These are phyloP conservation scores for Scomberomorus guttatus DNA, from an alignment of 2,797 vertebrate species.

Conservation along the genomic window DNA sequence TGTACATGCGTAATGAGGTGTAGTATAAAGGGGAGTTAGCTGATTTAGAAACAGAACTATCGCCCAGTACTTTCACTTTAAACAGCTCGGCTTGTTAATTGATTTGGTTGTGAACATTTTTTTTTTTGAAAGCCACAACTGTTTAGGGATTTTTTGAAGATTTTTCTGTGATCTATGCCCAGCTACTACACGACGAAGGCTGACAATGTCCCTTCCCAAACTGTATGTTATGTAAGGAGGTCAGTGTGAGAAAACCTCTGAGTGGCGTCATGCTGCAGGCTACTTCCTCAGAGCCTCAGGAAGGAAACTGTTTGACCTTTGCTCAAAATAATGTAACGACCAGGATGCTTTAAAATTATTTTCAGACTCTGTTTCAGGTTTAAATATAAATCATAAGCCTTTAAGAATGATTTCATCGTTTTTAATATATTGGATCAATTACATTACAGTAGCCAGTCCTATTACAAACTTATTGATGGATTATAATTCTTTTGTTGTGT, in stretches of 20 bases:
- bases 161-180: not conserved
- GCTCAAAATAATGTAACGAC: not conserved
- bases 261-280: constrained; percentile 8
- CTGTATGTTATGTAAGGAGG: constrained; percentile 21
- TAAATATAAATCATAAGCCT: not conserved
- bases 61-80: not conserved
- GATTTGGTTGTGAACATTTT: not conserved
- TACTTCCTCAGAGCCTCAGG: constrained; percentile 16
- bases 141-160: not conserved
- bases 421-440: not conserved
- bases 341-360: constrained; percentile 20
- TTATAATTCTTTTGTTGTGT: not conserved
- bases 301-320: constrained; percentile 25
- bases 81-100: not conserved
- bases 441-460: not conserved
- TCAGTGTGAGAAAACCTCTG: constrained; percentile 7
- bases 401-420: not conserved
- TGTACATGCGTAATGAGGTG: constrained; percentile 1
- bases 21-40: not conserved
- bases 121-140: not conserved
- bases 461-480: not conserved
- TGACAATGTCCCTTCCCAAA: not conserved
- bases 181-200: not conserved
- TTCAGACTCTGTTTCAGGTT: not conserved
- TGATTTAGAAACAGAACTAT: not conserved